These are phyloP conservation scores for Caenorhabditis doughertyi DNA, from an alignment of 2,888 invertebrate species.

Conservation along the genomic window DNA sequence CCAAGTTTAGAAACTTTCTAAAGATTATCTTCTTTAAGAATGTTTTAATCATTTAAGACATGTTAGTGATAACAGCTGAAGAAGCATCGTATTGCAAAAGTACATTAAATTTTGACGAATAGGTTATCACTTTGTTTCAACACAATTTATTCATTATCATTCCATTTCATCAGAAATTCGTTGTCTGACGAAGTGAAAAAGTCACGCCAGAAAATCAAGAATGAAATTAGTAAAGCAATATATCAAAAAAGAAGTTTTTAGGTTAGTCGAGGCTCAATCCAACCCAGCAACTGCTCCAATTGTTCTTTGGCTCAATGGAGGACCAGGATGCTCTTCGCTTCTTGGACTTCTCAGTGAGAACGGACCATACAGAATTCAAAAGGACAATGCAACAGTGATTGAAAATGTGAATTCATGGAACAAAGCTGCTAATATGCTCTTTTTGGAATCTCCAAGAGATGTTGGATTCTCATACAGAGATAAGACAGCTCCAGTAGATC, in stretches of 20 bases:
- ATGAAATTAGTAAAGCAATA: neutral
- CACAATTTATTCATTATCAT: conserved; percentile 45
- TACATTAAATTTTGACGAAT: conserved; percentile 34
- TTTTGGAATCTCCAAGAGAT: conserved; percentile 85
- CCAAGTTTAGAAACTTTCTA: conserved; percentile 20
- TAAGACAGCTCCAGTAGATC: conserved; percentile 72
- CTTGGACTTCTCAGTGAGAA: conserved; percentile 83
- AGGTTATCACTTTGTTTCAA: conserved; percentile 32
- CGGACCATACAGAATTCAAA: conserved; percentile 83
- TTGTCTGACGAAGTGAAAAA: conserved; percentile 20
- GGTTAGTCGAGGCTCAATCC: conserved; percentile 83
- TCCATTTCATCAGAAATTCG: conserved; percentile 43
- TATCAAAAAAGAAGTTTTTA: conserved; percentile 62
- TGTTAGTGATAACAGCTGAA: conserved; percentile 14
- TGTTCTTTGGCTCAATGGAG: conserved; percentile 84
- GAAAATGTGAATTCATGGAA: conserved; percentile 81
- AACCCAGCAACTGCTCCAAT: conserved; percentile 83
- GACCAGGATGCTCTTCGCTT: conserved; percentile 84
- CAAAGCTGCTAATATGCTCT: conserved; percentile 84
- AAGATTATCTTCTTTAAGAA: conserved; percentile 27
- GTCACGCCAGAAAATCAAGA: neutral
- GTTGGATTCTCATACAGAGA: conserved; percentile 84
- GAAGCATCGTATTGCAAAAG: conserved; percentile 20
- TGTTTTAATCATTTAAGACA: conserved; percentile 24
- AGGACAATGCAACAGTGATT: conserved; percentile 71